Evolutionary conservation across 1,140 invertebrate genomes (phyloP).

Genomic region (Pseudobourletiella spinata): DNA sequence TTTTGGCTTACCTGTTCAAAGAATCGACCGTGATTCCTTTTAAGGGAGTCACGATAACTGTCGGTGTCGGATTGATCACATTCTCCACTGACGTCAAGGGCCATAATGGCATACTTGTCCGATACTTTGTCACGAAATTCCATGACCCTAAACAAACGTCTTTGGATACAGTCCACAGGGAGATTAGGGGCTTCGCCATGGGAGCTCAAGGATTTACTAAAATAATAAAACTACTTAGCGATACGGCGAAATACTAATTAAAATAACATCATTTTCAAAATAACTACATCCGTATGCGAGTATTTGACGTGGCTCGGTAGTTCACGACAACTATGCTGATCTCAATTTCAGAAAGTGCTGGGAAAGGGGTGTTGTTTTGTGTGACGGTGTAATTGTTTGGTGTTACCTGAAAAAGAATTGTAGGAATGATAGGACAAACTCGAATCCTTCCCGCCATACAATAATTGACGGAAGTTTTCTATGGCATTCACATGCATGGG

Average conservation of each 20-base stretch:
- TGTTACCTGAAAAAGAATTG: too few species aligned
- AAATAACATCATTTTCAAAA: not conserved
- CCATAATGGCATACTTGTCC: slow-evolving; percentile 22
- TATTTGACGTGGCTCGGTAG: slow-evolving; percentile 65
- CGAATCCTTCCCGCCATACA: too few species aligned
- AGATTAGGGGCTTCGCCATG: slow-evolving; percentile 17
- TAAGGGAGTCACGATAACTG: slow-evolving; percentile 43
- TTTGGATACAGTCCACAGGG: slow-evolving; percentile 65
- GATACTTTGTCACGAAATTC: not conserved
- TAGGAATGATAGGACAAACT: too few species aligned
- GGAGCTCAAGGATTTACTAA: not conserved
- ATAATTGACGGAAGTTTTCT: too few species aligned
- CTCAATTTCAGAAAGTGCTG: slow-evolving; percentile 57
- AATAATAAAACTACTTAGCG: not conserved
- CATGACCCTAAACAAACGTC: slow-evolving; percentile 61
- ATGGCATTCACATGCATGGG: too few species aligned
- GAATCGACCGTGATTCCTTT: slow-evolving; percentile 57
- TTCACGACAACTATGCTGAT: slow-evolving; percentile 68
- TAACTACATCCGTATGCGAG: slow-evolving; percentile 41
- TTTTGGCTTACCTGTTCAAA: slow-evolving; percentile 53
- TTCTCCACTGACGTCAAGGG: slow-evolving; percentile 38
- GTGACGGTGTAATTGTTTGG: too few species aligned
- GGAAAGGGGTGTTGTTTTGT: slow-evolving; percentile 46
- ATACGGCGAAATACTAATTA: not conserved
- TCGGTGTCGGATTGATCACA: not conserved